Conservation (phyloP, 2,113 vertebrate genomes). For the Stercorarius parasiticus region DNA sequence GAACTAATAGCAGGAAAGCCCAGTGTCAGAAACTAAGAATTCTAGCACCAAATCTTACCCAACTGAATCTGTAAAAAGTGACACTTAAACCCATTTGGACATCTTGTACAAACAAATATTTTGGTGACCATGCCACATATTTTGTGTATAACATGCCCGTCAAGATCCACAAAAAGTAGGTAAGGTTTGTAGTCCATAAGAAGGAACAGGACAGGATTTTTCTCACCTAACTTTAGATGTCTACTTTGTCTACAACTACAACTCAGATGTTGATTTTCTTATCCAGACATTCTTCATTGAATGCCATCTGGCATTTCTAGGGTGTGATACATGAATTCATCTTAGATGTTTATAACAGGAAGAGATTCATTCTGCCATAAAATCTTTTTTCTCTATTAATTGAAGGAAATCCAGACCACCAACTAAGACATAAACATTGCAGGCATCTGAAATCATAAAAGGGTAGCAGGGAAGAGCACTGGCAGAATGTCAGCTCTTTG, state of each 20-base stretch:
- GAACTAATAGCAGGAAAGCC: neutral
- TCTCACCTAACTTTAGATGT: neutral
- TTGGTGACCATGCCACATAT: neutral
- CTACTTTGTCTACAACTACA: neutral
- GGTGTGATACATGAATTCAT: neutral
- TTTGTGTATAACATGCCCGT: neutral
- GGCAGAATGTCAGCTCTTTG: neutral
- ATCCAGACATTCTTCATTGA: neutral
- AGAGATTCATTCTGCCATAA: neutral
- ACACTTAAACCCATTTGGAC: neutral
- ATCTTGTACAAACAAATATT: neutral
- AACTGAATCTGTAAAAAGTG: neutral
- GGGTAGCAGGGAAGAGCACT: neutral
- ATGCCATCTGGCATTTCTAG: neutral
- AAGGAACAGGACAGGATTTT: neutral
- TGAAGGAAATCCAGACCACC: neutral
- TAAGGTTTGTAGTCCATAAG: fast-evolving
- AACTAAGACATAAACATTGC: neutral
- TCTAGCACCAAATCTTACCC: neutral
- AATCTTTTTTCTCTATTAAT: neutral
- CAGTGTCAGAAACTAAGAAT: neutral
- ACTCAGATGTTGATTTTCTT: neutral
- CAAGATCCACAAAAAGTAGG: neutral
- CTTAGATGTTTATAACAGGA: neutral
- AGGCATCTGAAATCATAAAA: neutral